A percentile compares a stretch with the other conserved stretches of the same genome.
phyloP scores from a whole-genome alignment of 2,113 vertebrate species.

The Gopherus evgoodei region DNA sequence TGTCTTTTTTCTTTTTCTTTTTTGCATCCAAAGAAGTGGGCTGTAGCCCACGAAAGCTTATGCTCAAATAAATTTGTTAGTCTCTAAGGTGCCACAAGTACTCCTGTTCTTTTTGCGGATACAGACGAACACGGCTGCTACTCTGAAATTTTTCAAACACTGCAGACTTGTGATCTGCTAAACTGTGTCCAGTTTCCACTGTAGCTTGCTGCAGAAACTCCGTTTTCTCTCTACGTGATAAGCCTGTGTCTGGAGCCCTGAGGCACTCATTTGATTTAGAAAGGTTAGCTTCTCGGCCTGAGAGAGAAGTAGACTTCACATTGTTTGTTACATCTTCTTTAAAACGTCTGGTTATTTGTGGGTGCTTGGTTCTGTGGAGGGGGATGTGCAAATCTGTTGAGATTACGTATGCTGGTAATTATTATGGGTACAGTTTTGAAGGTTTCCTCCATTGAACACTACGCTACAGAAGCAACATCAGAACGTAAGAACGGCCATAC shows the following conservation, averaged over 20 bases:
- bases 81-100: no score
- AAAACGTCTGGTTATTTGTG: neutral
- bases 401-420: neutral
- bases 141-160: neutral
- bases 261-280: neutral
- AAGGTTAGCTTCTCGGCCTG: neutral
- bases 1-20: neutral
- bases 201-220: neutral
- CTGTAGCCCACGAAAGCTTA: no score
- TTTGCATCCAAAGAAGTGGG: no score
- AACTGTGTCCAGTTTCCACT: neutral
- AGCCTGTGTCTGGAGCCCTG: neutral
- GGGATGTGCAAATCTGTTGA: neutral
- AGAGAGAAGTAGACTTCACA: neutral
- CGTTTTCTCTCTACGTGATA: neutral
- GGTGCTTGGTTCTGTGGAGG: neutral
- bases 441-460: no score
- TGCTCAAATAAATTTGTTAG: no score
- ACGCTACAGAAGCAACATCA: neutral
- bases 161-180: neutral
- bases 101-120: no score
- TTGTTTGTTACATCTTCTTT: neutral
- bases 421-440: neutral
- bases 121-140: no score
- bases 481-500: no score